A percentile compares a stretch with the other conserved stretches of the same genome.
Conservation (phyloP, 2,113 vertebrate genomes). For the Ifrita kowaldi region DNA sequence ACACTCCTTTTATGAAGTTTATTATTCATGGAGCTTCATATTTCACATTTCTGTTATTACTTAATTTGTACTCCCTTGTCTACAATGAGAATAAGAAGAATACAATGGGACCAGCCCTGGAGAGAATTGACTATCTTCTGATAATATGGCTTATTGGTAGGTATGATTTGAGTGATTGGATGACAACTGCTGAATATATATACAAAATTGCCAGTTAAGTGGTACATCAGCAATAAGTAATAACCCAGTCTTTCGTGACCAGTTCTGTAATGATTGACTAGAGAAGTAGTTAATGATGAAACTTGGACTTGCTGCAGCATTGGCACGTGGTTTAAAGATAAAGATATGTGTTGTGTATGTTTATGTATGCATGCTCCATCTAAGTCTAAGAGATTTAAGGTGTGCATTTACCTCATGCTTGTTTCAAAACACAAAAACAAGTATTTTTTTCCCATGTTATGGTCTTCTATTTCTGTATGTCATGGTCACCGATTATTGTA, state of each 20-base stretch:
- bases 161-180: slow-evolving; percentile 35
- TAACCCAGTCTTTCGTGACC: neutral
- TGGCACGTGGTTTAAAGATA: neutral
- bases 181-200: neutral
- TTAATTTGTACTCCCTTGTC: slow-evolving; percentile 97
- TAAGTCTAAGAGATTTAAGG: neutral
- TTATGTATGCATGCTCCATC: neutral
- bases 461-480: neutral
- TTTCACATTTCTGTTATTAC: slow-evolving; percentile 91
- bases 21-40: slow-evolving; percentile 98
- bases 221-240: neutral
- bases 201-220: neutral
- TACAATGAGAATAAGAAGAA: slow-evolving; percentile 95
- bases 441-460: neutral
- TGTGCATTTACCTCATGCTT: neutral
- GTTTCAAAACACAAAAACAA: neutral
- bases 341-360: neutral
- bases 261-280: neutral
- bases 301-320: neutral
- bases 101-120: slow-evolving; percentile 91
- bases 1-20: slow-evolving; percentile 98
- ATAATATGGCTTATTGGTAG: slow-evolving; percentile 96
- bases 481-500: neutral
- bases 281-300: neutral
- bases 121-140: slow-evolving; percentile 94